Conservation (phyloP, 1,140 invertebrate genomes). For the Drosophila bocki region DNA sequence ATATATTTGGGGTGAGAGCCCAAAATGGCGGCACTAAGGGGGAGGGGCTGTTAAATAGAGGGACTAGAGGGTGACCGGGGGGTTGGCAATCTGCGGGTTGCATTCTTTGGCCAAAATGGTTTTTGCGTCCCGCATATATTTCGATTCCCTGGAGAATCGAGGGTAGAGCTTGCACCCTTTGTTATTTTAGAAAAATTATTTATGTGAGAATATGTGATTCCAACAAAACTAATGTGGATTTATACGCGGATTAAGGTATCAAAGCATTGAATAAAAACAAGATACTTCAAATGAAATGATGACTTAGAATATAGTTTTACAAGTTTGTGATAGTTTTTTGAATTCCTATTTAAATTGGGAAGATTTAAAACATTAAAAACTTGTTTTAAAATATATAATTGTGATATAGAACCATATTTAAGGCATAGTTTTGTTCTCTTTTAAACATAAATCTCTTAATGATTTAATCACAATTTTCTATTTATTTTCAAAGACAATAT, state of each 20-base stretch:
- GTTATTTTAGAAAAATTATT: conserved; percentile 5
- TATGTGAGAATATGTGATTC: conserved; percentile 1
- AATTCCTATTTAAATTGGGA: too few species aligned
- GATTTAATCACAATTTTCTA: not conserved
- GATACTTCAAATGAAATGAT: not conserved
- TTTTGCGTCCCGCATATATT: conserved; percentile 44
- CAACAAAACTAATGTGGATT: not conserved
- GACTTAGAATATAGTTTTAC: not conserved
- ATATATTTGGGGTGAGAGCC: not conserved
- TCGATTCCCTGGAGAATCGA: conserved; percentile 14
- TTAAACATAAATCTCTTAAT: too few species aligned
- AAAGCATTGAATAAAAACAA: not conserved
- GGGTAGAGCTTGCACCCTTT: conserved; percentile 3
- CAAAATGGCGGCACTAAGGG: conserved; percentile 38
- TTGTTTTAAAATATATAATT: too few species aligned
- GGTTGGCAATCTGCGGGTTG: conserved; percentile 67
- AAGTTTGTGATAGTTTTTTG: too few species aligned
- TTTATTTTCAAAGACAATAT: not conserved
- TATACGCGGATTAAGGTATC: not conserved
- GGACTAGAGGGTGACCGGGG: conserved; percentile 6
- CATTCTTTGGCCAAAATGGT: conserved; percentile 76
- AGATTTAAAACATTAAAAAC: too few species aligned
- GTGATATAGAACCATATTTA: too few species aligned
- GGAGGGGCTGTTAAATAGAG: conserved; percentile 3
- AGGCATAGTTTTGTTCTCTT: too few species aligned